These are phyloP conservation scores for Peribatodes rhomboidaria DNA, from an alignment of 2,888 invertebrate species.

Conservation along the genomic window DNA sequence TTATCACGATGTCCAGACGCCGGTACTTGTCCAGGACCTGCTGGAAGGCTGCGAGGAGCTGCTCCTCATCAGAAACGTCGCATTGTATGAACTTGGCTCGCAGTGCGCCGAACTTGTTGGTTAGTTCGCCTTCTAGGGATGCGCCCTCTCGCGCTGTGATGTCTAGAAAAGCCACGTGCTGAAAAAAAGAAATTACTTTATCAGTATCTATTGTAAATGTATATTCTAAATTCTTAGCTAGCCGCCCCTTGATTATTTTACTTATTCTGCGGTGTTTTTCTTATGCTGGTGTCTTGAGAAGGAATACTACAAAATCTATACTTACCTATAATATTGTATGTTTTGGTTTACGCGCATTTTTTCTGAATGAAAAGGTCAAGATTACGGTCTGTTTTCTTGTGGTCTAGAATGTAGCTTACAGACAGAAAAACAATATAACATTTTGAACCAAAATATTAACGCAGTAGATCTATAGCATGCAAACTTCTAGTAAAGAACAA, in stretches of 20 bases:
- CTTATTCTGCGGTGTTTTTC: no score
- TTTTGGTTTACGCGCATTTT: no score
- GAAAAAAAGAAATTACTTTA: slow-evolving; percentile 49
- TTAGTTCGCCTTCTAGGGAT: slow-evolving; percentile 67
- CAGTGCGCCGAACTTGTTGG: slow-evolving; percentile 73
- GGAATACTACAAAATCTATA: no score
- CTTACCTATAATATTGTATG: no score
- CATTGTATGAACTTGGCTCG: slow-evolving; percentile 81
- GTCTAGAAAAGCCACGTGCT: slow-evolving; percentile 79
- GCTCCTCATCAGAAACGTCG: slow-evolving; percentile 70
- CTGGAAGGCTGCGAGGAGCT: slow-evolving; percentile 68
- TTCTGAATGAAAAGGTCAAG: no score
- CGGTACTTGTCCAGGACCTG: slow-evolving; percentile 74
- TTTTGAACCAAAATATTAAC: no score
- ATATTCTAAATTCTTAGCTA: background rate
- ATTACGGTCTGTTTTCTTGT: no score
- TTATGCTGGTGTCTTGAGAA: no score
- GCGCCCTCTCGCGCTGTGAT: slow-evolving; percentile 70
- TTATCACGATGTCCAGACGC: slow-evolving; percentile 73
- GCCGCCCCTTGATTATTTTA: background rate
- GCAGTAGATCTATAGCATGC: no score
- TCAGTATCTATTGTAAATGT: background rate
- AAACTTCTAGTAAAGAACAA: no score
- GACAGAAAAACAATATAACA: no score
- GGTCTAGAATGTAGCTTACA: no score